Evolutionary conservation across 2,888 invertebrate genomes (phyloP).

Genomic region (Microctonus brassicae): DNA sequence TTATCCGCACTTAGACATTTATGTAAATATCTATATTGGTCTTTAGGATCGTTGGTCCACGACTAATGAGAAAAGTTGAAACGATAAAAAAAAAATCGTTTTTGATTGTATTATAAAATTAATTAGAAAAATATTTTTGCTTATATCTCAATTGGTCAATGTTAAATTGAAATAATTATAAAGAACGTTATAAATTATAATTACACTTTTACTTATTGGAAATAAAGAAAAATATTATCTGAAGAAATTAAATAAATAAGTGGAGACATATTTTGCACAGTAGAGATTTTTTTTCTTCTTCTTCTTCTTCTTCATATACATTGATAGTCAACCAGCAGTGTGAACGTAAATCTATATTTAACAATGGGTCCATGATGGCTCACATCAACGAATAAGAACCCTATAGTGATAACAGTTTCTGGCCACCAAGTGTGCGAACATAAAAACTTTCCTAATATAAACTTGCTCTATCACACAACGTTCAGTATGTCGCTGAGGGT

Average conservation of each 20-base stretch:
- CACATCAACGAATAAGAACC: constrained; percentile 25
- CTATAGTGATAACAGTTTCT: constrained; percentile 34
- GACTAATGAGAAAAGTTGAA: constrained; percentile 46
- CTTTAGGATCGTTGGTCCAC: constrained; percentile 21
- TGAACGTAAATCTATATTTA: constrained; percentile 16
- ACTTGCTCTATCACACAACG: constrained; percentile 54
- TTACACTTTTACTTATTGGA: background rate
- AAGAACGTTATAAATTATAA: background rate
- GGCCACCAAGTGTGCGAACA: constrained; percentile 46
- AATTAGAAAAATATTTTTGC: too few species aligned
- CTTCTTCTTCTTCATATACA: background rate
- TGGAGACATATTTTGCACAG: background rate
- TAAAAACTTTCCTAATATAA: constrained; percentile 64
- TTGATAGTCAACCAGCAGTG: constrained; percentile 7
- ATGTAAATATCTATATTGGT: constrained; percentile 23
- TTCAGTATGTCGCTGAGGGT: background rate
- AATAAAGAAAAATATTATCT: too few species aligned
- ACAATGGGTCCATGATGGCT: constrained; percentile 15
- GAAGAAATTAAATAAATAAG: background rate
- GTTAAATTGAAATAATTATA: background rate
- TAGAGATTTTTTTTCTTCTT: too few species aligned
- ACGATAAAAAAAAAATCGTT: constrained; percentile 39
- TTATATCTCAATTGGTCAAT: too few species aligned
- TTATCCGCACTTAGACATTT: constrained; percentile 15
- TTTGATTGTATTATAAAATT: constrained; percentile 5